A percentile compares a stretch with the other conserved stretches of the same genome.
These are phyloP conservation scores for Archips xylosteana DNA, from an alignment of 2,888 invertebrate species.

Conservation along the genomic window DNA sequence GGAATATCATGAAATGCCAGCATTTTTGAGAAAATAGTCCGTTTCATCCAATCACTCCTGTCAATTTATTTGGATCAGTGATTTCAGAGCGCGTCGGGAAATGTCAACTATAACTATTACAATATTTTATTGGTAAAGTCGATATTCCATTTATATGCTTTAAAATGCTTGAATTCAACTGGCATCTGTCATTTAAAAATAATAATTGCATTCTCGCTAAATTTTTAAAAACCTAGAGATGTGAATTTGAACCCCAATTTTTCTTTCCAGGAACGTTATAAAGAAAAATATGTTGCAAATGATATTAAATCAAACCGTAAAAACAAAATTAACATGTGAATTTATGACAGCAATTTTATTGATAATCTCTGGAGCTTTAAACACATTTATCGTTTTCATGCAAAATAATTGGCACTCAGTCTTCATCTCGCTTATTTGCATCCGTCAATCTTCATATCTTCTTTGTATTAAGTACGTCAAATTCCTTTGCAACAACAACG, in stretches of 20 bases:
- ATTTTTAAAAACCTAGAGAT: too few relatives aligned
- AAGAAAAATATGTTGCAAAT: background rate
- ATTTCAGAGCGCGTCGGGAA: background rate
- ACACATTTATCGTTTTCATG: slow-evolving; percentile 34
- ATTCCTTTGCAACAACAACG: slow-evolving; percentile 25
- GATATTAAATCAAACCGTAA: background rate
- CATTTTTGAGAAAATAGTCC: background rate
- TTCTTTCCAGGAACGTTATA: background rate
- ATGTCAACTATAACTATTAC: background rate
- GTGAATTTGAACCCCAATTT: too few relatives aligned
- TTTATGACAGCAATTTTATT: slow-evolving; percentile 23
- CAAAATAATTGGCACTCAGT: slow-evolving; percentile 36
- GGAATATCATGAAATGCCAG: background rate
- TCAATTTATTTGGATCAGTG: background rate
- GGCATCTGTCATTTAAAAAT: too few relatives aligned
- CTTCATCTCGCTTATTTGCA: slow-evolving; percentile 37
- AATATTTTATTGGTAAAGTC: background rate
- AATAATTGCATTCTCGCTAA: too few relatives aligned
- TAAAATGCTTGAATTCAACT: too few relatives aligned
- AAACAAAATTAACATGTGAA: slow-evolving; percentile 4
- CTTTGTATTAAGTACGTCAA: slow-evolving; percentile 15
- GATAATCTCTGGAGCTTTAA: slow-evolving; percentile 16
- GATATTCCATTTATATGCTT: too few relatives aligned
- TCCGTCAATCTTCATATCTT: slow-evolving; percentile 29
- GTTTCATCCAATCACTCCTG: slow-evolving; percentile 1